Base-by-base conservation (phyloP, 2,797 vertebrate species). In the Pangasius djambal region DNA sequence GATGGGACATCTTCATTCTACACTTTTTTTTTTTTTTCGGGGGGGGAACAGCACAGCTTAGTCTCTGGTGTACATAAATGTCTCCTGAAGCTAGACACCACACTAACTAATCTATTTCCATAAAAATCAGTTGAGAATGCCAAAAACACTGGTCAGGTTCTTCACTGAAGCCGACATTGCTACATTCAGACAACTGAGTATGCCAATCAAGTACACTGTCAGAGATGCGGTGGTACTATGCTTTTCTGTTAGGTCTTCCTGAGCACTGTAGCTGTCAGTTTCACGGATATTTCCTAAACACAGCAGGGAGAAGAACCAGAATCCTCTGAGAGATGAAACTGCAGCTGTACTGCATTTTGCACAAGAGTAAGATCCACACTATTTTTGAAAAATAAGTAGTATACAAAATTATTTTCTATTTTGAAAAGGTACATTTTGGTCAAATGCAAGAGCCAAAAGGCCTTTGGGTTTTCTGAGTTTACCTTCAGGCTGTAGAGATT, bases 71-170 rank as follows among this genome's bases (percentile, higher is more conserved):
- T 40, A 74, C 22, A 25, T 31, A 15, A 9, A 31, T 67, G 69
- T 84, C 88, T 85, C 55, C 44, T 55, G 59, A 79, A 89, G 88
- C n/a, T 55, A 70, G 69, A 88, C 88, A 78, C 77, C 89, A 88
- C 72, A 72, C 85, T 89, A n/a, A 25, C 88, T 75, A 37, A 87
- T 84, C 28, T 20, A 50, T 52, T 69, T 69, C 63, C 63, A 10
- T 34, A 52, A 22, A 50, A 48, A 52, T 52, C 44, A 85, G 44
- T 69, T 83, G 25, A 63, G 77, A 63, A 84, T 50, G 40, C 40
- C 61, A 67, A 84, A 67, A 67, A 15, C 63, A 92, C 59, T 70
- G 88, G 88, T 86, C 78, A 12, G 88, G 48, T 52, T 52, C 90
- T 89, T 93, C 93, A 90, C 9, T 77, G 65, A 88, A 81, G 55